A percentile compares a stretch with the other conserved stretches of the same genome.
Evolutionary conservation across 2,113 vertebrate genomes (phyloP).

Genomic region (Astatotilapia flaviijosephi): DNA sequence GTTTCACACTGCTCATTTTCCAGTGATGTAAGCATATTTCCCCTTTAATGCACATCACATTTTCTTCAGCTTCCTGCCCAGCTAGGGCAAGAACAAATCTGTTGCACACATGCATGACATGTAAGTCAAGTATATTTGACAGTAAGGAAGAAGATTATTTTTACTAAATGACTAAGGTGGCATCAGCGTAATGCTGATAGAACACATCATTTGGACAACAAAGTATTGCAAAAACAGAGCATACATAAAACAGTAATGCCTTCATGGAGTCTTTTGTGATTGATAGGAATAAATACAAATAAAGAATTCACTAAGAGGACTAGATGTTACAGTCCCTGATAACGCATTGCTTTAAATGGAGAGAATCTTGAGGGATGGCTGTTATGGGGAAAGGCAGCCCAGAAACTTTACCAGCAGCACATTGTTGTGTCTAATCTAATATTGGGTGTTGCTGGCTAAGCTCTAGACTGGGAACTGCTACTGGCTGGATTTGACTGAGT

Average conservation of each 20-base stretch:
- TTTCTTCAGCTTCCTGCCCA: slow-evolving; percentile 17
- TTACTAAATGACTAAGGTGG: not conserved
- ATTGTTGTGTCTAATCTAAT: not conserved
- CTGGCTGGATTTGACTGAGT: not conserved
- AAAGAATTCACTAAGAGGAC: not conserved
- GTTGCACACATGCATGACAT: slow-evolving; percentile 23
- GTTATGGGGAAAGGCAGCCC: not conserved
- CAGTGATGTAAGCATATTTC: slow-evolving; percentile 41
- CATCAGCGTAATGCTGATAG: not conserved
- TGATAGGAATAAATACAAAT: not conserved
- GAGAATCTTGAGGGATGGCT: not conserved
- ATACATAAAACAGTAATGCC: not conserved
- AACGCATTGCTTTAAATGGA: not conserved
- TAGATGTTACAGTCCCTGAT: not conserved
- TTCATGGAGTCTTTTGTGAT: not conserved
- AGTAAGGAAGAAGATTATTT: not conserved
- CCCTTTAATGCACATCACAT: not conserved
- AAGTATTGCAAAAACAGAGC: not conserved
- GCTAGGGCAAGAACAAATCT: slow-evolving; percentile 6
- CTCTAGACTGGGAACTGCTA: not conserved
- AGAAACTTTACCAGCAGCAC: not conserved
- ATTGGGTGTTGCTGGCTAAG: not conserved
- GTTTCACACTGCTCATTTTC: slow-evolving; percentile 46
- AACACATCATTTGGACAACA: not conserved
- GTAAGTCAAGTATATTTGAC: not conserved